phyloP scores from a whole-genome alignment of 1,140 invertebrate species.

The Ostrea denselamellosa region DNA sequence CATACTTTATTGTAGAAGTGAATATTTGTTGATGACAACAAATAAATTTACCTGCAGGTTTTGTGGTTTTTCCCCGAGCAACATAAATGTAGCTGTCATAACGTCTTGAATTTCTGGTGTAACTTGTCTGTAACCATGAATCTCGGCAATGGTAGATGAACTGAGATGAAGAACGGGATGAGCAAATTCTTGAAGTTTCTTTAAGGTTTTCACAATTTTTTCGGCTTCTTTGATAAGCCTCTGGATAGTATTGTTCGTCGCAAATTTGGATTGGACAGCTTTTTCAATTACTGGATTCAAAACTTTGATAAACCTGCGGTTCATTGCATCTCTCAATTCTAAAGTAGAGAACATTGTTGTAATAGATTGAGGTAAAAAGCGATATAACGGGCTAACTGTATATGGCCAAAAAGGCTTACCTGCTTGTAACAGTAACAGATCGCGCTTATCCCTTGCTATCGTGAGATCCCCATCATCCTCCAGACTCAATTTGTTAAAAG shows the following conservation, averaged over 20 bases:
- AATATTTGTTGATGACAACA: not conserved
- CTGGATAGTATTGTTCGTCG: conserved; percentile 6
- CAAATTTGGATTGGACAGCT: conserved; percentile 34
- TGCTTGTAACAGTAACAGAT: not conserved
- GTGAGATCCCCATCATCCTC: conserved; percentile 36
- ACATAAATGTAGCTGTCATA: not conserved
- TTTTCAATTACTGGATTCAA: conserved; percentile 47
- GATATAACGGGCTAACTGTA: not conserved
- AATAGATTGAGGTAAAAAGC: too few species aligned
- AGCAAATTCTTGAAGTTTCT: conserved; percentile 22
- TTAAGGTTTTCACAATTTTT: conserved; percentile 30
- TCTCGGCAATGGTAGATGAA: not conserved
- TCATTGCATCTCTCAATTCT: conserved; percentile 38
- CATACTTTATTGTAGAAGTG: not conserved
- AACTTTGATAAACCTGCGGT: conserved; percentile 38
- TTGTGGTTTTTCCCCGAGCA: not conserved
- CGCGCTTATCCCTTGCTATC: not conserved
- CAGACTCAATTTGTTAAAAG: conserved; percentile 34
- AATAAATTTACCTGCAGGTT: not conserved
- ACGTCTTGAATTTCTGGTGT: not conserved
- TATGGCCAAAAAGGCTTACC: not conserved
- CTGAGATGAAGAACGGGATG: not conserved
- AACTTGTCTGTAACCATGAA: not conserved
- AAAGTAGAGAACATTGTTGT: not conserved
- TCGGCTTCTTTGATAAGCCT: conserved; percentile 35